These are phyloP conservation scores for Helicoverpa zea DNA, from an alignment of 1,140 invertebrate genomes.

Conservation along the genomic window DNA sequence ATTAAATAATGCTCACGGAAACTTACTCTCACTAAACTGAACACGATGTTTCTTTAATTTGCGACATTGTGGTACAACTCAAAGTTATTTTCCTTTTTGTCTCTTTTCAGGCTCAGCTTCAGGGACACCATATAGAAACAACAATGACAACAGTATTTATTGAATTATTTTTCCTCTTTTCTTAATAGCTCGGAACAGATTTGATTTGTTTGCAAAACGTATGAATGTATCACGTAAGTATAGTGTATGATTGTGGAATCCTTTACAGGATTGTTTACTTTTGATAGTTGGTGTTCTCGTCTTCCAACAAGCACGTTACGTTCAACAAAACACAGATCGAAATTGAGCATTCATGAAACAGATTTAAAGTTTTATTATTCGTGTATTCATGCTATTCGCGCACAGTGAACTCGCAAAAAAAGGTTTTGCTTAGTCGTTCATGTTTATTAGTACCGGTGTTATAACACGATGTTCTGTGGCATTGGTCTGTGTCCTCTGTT, in stretches of 20 bases:
- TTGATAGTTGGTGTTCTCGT: background rate
- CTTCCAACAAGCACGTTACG: background rate
- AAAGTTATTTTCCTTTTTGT: too few relatives aligned
- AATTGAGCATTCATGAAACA: constrained; percentile 16
- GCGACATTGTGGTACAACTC: constrained; percentile 1
- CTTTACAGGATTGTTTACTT: background rate
- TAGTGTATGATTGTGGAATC: too few relatives aligned
- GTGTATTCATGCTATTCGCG: constrained; percentile 23
- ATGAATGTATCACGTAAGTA: too few relatives aligned
- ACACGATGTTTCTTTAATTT: constrained; percentile 1
- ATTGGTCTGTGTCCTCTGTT: background rate
- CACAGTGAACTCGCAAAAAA: constrained; percentile 3
- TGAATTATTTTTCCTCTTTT: too few relatives aligned
- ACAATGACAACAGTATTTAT: too few relatives aligned
- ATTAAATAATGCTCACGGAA: constrained; percentile 33
- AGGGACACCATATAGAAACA: too few relatives aligned
- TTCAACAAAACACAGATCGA: constrained; percentile 4
- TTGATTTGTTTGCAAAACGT: background rate
- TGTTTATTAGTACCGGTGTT: constrained; percentile 5
- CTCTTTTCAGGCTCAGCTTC: background rate
- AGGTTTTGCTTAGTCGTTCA: background rate
- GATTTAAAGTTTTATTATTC: constrained; percentile 24
- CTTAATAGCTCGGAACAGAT: background rate
- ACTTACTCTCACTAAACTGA: constrained; percentile 8
- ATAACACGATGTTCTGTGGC: constrained; percentile 1